Base-by-base conservation (phyloP, 1,140 invertebrate genomes). In the Archivesica marissinica region DNA sequence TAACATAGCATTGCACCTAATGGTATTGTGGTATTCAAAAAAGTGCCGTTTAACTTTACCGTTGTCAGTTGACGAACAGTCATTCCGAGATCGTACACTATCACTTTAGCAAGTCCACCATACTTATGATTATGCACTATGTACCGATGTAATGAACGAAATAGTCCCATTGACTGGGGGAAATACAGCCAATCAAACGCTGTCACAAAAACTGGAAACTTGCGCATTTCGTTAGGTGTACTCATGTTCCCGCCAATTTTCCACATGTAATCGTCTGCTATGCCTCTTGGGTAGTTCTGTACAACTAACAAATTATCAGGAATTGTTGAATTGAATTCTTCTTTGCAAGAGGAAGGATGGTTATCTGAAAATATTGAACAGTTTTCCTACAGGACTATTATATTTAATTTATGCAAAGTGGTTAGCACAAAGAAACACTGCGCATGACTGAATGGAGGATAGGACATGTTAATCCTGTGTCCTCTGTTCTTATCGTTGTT, bases 41-140 rank as follows among this genome's bases (percentile, higher is more conserved):
- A 23, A n/a, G 20, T 68, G 39, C 64, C 64, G 17, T 38, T 11
- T 50, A 23, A 13, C 56, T 61, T 50, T 50, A 50, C 47, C 47
- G n/a, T 50, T 50, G 13, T 68, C 33, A 20, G 64, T 11, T 68
- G 64, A n/a, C 64, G 33, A 2, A 13, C 39, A n/a, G 64, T 68
- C 33, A 68, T 9, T 17, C 64, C 64, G 23, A 68, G 20, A 44
- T 68, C 33, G 64, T 68, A 68, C 4, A 68, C 64, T 2, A 68
- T 39, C 2, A 68, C 28, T 68, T 68, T 68, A 4, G 39, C 39
- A 1, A 4, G 9, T 25, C 39, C 39, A 13, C n/a, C 39, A 25
- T 68, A 68, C 2, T 68, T n/a, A 25, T 30, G 64, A 39, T 44
- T 38, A 25, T 25, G 33, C 64, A 68, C 20, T 4, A 68, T 39